Evolutionary conservation across 2,888 invertebrate genomes (phyloP).

Genomic region (Cephus sareptanus): DNA sequence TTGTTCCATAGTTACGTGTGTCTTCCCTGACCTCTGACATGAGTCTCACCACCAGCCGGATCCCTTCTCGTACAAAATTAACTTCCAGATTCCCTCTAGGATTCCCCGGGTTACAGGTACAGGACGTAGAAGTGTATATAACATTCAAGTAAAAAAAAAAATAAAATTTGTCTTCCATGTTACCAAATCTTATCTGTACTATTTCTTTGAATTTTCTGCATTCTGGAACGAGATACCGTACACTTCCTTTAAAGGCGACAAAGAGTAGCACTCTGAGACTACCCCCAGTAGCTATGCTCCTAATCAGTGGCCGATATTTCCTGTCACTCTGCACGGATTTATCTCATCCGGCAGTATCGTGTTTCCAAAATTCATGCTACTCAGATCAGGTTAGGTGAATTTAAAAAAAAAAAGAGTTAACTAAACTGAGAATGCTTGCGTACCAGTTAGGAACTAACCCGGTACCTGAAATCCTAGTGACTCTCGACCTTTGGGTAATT

Average conservation of each 20-base stretch:
- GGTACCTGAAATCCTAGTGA: background rate
- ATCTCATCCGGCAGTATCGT: background rate
- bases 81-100: background rate
- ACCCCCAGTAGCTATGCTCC: background rate
- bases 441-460: background rate
- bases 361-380: background rate
- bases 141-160: background rate
- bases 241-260: background rate
- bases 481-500: background rate
- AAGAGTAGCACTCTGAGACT: background rate
- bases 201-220: background rate
- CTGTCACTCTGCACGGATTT: background rate
- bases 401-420: background rate
- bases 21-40: constrained; percentile 44
- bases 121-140: background rate
- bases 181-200: background rate
- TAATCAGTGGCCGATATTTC: background rate
- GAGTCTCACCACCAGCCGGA: constrained; percentile 19
- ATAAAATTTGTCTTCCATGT: background rate
- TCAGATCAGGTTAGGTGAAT: background rate
- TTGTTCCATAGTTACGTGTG: constrained; percentile 36
- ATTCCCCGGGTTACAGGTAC: background rate
- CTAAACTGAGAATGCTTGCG: background rate
- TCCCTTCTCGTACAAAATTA: constrained; percentile 8
- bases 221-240: background rate